Evolutionary conservation across 2,797 vertebrate species (phyloP), one percentile per base, ranked within the genome.

Genomic region (Gallirallus australis): DNA sequence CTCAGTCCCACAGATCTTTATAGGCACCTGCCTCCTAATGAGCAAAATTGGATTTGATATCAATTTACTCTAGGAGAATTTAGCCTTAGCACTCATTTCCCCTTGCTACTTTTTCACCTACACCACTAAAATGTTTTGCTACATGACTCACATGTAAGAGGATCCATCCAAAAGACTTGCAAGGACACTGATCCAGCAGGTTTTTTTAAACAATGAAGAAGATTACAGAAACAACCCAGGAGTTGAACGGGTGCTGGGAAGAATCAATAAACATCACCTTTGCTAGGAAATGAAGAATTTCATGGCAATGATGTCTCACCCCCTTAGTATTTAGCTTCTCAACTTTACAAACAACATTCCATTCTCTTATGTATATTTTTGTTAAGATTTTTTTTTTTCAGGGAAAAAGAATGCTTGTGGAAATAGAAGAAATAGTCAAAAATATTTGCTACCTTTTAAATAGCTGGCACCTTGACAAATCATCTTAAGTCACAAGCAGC

Each of bases 391-490:
- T 47, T 47, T 47, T 93, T 86, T 90, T 95, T 88, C 61, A 31
- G 57, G 73, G 64, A 12, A 53, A 85, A 90, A 82, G 77, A 94
- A 94, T 52, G 89, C 40, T 87, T 93, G 40, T 59, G 21, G 69
- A 93, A 96, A 93, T 84, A 93, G 53, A 77, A 91, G 14, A 83
- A 57, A n/a, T 53, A 80, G 73, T 75, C 56, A 30, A 90, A 95
- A 90, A 95, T 86, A 94, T 75, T 76, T n/a, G n/a, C 71, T 82
- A 94, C 91, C 56, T 91, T 96, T 89, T 66, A 96, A 96, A 93
- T 64, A 45, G 56, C 40, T 90, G 95, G 93, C 95, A 96, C 48
- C 11, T 63, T 84, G 90, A 94, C 95, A 95, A 89, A 23, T 69
- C 37, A 79, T 79, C 64, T 86, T 28, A 94, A 94, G 66, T 75